These are phyloP conservation scores for Epizoanthus ramosus DNA, from an alignment of 92 coral and sea anemone species.

Conservation along the genomic window DNA sequence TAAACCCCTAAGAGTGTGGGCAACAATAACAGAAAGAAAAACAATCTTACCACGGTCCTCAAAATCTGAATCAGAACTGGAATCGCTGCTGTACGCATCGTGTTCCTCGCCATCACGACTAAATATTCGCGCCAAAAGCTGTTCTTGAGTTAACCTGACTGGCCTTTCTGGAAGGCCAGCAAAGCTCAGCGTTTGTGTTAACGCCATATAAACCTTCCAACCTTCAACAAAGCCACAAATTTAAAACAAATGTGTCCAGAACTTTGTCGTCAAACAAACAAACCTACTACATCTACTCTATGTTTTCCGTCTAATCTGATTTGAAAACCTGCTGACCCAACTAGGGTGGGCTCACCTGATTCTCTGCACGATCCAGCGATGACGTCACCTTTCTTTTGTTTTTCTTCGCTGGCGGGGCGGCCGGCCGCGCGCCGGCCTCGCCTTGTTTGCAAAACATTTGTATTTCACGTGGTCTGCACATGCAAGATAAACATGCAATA, in stretches of 20 bases:
- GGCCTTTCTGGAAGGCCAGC: slow-evolving; percentile 56
- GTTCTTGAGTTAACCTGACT: slow-evolving; percentile 70
- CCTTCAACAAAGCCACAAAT: slow-evolving; percentile 20
- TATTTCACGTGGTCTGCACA: slow-evolving; percentile 13
- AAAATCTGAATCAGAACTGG: slow-evolving; percentile 75
- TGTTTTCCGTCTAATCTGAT: neutral
- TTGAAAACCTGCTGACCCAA: slow-evolving; percentile 36
- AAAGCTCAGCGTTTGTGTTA: slow-evolving; percentile 72
- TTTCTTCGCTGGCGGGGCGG: neutral
- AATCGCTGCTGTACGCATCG: slow-evolving; percentile 61
- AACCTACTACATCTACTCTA: no score
- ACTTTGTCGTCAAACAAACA: slow-evolving; percentile 3
- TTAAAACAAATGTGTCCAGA: slow-evolving; percentile 2
- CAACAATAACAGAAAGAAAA: neutral
- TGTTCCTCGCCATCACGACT: slow-evolving; percentile 59
- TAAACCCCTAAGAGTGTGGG: no score
- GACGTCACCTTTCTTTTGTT: slow-evolving; percentile 19
- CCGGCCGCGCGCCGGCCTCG: neutral
- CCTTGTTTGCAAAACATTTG: neutral
- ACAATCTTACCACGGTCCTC: slow-evolving; percentile 70
- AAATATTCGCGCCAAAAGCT: slow-evolving; percentile 81
- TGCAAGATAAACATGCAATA: neutral
- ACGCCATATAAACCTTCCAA: slow-evolving; percentile 63
- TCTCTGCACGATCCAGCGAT: slow-evolving; percentile 11
- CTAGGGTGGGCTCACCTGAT: slow-evolving; percentile 42